Percentiles rank a stretch among this genome's conserved stretches.
Evolutionary conservation across 2,888 invertebrate genomes (phyloP).

Genomic region (Bombylius major): DNA sequence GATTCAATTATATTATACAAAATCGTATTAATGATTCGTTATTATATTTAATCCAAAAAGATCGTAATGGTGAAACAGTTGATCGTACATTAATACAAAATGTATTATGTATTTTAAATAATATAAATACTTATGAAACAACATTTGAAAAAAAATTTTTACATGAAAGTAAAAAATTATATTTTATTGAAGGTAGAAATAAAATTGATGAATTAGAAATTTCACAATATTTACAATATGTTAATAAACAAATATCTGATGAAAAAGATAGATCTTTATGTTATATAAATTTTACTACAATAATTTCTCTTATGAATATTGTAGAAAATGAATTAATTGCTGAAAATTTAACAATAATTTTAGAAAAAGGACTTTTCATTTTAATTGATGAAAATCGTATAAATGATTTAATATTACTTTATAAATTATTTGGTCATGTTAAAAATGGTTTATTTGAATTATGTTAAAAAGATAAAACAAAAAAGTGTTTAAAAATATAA

Average conservation of each 20-base stretch:
- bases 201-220: constrained; percentile 90
- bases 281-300: constrained; percentile 87
- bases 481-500: too few species aligned
- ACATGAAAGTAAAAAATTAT: constrained; percentile 83
- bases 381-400: constrained; percentile 85
- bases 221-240: constrained; percentile 87
- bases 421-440: constrained; percentile 76
- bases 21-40: constrained; percentile 88
- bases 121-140: constrained; percentile 85
- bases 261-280: constrained; percentile 87
- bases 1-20: constrained; percentile 79
- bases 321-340: constrained; percentile 90
- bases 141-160: constrained; percentile 87
- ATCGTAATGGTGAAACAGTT: constrained; percentile 85
- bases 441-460: constrained; percentile 84
- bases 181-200: constrained; percentile 85
- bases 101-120: constrained; percentile 88
- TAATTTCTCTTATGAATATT: constrained; percentile 76
- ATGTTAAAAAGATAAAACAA: too few species aligned
- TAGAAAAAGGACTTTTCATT: constrained; percentile 85
- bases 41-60: constrained; percentile 82
- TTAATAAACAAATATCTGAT: constrained; percentile 87
- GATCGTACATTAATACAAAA: constrained; percentile 90
- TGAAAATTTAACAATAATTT: constrained; percentile 78
- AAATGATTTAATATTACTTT: constrained; percentile 73